These are phyloP conservation scores for Lomographa bimaculata DNA, from an alignment of 2,888 invertebrate species.

Conservation along the genomic window DNA sequence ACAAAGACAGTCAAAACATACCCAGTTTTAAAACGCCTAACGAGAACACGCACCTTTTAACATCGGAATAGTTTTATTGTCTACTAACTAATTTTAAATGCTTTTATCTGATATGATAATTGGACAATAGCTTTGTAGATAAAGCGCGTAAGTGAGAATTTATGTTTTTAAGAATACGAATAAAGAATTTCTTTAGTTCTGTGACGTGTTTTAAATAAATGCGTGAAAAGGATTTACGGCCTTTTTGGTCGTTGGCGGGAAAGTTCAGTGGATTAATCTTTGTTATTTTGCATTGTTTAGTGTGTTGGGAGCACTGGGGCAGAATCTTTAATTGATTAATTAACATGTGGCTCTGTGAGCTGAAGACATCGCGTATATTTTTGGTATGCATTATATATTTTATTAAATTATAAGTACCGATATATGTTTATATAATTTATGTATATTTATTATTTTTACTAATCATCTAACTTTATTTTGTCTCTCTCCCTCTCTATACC, in stretches of 20 bases:
- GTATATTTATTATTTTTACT: too few relatives aligned
- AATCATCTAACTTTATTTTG: too few relatives aligned
- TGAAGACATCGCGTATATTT: too few relatives aligned
- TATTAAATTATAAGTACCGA: too few relatives aligned
- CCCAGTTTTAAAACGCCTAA: constrained; percentile 33
- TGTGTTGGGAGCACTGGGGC: too few relatives aligned
- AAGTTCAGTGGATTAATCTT: constrained; percentile 1
- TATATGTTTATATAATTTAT: too few relatives aligned
- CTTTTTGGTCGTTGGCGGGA: constrained; percentile 20
- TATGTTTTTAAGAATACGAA: constrained; percentile 55
- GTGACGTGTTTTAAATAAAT: constrained; percentile 25
- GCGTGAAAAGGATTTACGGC: constrained; percentile 24
- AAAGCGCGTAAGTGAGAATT: constrained; percentile 67
- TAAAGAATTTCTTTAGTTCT: constrained; percentile 35
- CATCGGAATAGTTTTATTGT: constrained; percentile 43
- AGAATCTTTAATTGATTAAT: too few relatives aligned
- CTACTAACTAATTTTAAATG: constrained; percentile 69
- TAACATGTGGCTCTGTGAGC: too few relatives aligned
- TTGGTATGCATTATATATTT: too few relatives aligned
- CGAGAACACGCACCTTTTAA: constrained; percentile 40
- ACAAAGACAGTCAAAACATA: constrained; percentile 8
- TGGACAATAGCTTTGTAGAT: constrained; percentile 62
- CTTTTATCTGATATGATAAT: constrained; percentile 60
- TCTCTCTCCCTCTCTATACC: too few relatives aligned
- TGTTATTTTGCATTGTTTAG: not conserved